Evolutionary conservation across 2,888 invertebrate genomes (phyloP), one percentile per base, ranked within the genome.

Genomic region (Hylaea fasciaria): DNA sequence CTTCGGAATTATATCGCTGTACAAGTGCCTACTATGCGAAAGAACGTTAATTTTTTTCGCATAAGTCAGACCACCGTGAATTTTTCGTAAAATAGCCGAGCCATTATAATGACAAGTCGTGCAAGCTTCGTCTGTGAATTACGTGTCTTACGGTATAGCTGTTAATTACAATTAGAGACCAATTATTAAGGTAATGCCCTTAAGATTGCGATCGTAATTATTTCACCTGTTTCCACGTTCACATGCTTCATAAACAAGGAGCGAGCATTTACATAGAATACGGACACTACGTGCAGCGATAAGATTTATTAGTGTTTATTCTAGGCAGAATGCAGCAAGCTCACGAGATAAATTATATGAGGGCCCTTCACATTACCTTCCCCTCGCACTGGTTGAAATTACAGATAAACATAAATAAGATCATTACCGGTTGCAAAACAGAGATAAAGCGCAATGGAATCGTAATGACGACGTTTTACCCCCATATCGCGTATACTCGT

Each of bases 181-280:
- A 78, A 81, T 86, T 83, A 85, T 77, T 71, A 78, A 78, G 81
- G 45, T 60, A 55, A 50, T 50, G 40, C 48, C 46, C 55, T 78
- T 72, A 76, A 78, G 82, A 54, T 81, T 78, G 73, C 63, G 67
- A 77, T 81, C 79, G 69, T 81, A 82, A 86, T 85, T 79, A 78
- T 77, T 80, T 75, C 64, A 70, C 69, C 65, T 77, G 76, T 76
- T 73, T 77, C 79, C 76, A 53, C 58, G 61, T 78, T 77, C 76
- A 74, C 71, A 74, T 74, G 72, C 72, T 65, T 70, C 64, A 70
- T 57, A 61, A 62, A 57, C 53, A 48, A 32, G 45, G 46, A 59
- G 47, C 57, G 35, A 51, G 39, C 40, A 58, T 65, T 65, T 67
- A 68, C 59, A 64, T 64, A 53, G 43, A 61, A 62, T 48, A 56